phyloP scores from a whole-genome alignment of 2,797 vertebrate genomes.

The Meriones psammophilus region DNA sequence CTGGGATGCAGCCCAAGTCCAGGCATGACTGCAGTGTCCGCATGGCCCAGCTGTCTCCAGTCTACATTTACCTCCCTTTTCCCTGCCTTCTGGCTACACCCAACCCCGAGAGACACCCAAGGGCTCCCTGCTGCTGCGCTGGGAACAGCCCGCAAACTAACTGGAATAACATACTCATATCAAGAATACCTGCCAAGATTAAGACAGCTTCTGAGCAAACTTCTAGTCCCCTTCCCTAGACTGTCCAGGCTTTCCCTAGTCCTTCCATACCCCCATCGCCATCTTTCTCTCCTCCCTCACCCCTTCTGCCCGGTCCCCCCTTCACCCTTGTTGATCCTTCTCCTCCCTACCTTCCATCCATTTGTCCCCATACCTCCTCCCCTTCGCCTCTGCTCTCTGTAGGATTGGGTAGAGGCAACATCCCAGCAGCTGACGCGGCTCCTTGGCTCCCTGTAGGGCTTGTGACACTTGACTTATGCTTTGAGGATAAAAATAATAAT shows the following conservation, averaged over 20 bases:
- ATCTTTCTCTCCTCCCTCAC: neutral
- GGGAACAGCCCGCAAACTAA: neutral
- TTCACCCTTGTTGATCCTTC: too few relatives aligned
- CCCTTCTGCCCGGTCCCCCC: neutral
- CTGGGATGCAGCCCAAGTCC: too few relatives aligned
- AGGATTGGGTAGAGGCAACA: too few relatives aligned
- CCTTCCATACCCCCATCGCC: neutral
- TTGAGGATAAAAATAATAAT: slow-evolving; percentile 27
- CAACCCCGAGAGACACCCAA: neutral
- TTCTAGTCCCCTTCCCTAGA: neutral
- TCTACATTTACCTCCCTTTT: neutral
- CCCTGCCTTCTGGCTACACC: too few relatives aligned
- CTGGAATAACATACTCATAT: neutral
- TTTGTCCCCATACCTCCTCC: neutral
- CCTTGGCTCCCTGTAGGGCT: neutral
- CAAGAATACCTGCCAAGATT: neutral
- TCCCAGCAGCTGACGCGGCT: neutral
- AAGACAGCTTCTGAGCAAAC: neutral
- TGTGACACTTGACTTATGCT: neutral
- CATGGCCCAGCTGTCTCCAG: neutral
- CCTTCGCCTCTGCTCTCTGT: neutral
- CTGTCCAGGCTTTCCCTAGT: neutral
- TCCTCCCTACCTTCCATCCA: neutral
- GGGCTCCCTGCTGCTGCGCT: too few relatives aligned
- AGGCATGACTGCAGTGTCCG: too few relatives aligned